Evolutionary conservation across 2,113 vertebrate species (phyloP).

Genomic region (Oreochromis aureus): DNA sequence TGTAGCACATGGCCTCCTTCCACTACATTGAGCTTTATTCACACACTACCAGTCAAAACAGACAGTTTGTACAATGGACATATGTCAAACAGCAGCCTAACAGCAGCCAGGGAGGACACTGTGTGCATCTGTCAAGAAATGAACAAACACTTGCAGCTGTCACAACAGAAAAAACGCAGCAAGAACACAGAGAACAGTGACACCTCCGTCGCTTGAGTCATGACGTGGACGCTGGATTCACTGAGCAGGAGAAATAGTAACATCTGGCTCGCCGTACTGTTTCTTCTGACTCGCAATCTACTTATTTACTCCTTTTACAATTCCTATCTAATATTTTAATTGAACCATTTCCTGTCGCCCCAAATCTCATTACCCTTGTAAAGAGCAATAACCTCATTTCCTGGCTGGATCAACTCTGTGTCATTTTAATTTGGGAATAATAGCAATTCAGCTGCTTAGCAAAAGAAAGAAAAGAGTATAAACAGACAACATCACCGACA

Average conservation of each 20-base stretch:
- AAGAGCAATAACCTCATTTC: neutral
- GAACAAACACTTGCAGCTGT: slow-evolving; percentile 39
- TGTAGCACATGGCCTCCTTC: slow-evolving; percentile 4
- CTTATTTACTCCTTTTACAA: neutral
- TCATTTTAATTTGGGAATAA: neutral
- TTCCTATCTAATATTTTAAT: neutral
- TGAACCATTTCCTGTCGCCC: neutral
- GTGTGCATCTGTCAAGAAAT: slow-evolving; percentile 30
- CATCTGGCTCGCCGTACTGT: neutral
- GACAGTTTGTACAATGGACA: slow-evolving; percentile 31
- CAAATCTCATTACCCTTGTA: neutral
- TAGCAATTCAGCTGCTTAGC: neutral
- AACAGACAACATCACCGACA: neutral
- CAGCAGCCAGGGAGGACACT: slow-evolving; percentile 21
- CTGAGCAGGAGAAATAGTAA: neutral
- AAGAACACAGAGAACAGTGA: neutral
- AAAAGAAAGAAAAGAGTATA: neutral
- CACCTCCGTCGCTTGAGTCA: slow-evolving; percentile 1
- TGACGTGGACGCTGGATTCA: neutral
- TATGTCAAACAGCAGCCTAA: slow-evolving; percentile 46
- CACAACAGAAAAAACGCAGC: neutral
- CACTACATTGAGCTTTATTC: slow-evolving; percentile 5
- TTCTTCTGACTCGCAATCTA: neutral
- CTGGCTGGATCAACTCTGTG: neutral
- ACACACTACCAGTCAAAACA: slow-evolving; percentile 41